Conservation (phyloP, 2,113 vertebrate genomes). For the Centropristis striata region DNA sequence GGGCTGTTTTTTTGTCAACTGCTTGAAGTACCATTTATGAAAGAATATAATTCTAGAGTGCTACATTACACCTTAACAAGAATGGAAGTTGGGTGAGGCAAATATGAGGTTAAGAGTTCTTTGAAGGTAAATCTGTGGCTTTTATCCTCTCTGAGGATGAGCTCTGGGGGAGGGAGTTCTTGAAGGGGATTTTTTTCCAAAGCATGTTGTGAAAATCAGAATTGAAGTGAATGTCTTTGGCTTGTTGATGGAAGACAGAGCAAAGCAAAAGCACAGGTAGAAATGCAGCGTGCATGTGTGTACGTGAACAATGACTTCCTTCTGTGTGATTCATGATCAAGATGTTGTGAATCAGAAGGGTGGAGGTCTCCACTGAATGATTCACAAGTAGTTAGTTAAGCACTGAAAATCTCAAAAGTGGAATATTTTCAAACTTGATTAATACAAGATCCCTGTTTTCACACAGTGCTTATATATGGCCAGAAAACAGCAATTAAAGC, state of each 20-base stretch:
- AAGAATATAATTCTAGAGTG: neutral
- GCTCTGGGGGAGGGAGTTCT: constrained; percentile 4
- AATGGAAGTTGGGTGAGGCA: constrained; percentile 36
- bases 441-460: neutral
- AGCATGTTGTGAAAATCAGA: constrained; percentile 18
- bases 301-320: neutral
- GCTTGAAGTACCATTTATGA: constrained; percentile 1
- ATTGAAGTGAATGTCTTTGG: constrained; percentile 2
- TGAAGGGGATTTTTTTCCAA: constrained; percentile 1
- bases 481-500: neutral
- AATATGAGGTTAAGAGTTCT: constrained; percentile 62
- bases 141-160: constrained; percentile 38
- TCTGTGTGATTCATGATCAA: constrained; percentile 7
- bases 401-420: neutral
- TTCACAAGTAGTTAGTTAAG: constrained; percentile 24
- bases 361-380: constrained; percentile 1
- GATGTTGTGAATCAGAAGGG: constrained; percentile 27
- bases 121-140: constrained; percentile 51
- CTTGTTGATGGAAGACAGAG: neutral
- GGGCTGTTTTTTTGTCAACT: neutral
- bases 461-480: neutral
- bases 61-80: constrained; percentile 27
- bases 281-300: neutral
- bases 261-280: neutral
- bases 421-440: neutral